phyloP scores from a whole-genome alignment of 2,888 invertebrate species.

The Diabrotica balteata region DNA sequence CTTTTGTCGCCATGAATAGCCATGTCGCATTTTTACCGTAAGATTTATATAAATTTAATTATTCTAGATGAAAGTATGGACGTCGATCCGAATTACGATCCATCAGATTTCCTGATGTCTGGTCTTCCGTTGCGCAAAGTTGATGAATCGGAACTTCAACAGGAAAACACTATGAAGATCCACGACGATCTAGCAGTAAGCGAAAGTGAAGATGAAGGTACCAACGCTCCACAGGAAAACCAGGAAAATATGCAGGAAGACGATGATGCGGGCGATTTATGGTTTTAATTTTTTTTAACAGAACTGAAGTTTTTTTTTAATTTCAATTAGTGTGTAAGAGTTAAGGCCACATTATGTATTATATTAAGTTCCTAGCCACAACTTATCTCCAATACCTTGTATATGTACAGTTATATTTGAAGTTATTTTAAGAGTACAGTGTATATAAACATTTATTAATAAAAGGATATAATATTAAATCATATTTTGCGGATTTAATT shows the following conservation, averaged over 20 bases:
- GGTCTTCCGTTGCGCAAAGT: constrained; percentile 51
- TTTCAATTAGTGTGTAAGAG: too few relatives aligned
- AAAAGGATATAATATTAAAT: too few relatives aligned
- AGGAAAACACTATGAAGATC: constrained; percentile 66
- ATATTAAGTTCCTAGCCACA: too few relatives aligned
- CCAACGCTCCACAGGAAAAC: constrained; percentile 39
- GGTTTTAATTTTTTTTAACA: constrained; percentile 61
- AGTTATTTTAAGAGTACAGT: too few relatives aligned
- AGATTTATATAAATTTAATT: not conserved
- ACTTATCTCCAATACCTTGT: too few relatives aligned
- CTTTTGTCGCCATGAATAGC: too few relatives aligned
- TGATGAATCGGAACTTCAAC: constrained; percentile 48
- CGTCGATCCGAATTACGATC: constrained; percentile 84
- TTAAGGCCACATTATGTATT: too few relatives aligned
- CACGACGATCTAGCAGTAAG: constrained; percentile 79
- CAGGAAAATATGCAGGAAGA: constrained; percentile 53
- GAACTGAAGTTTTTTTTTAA: too few relatives aligned
- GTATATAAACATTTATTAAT: too few relatives aligned
- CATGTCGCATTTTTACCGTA: too few relatives aligned
- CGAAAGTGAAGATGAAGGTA: constrained; percentile 75
- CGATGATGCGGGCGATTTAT: constrained; percentile 65
- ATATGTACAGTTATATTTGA: too few relatives aligned
- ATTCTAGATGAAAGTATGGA: constrained; percentile 74
- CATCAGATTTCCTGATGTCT: constrained; percentile 80
- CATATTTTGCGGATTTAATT: too few relatives aligned